Evolutionary conservation across 2,113 vertebrate genomes (phyloP).

Genomic region (Dendropsophus ebraccatus): DNA sequence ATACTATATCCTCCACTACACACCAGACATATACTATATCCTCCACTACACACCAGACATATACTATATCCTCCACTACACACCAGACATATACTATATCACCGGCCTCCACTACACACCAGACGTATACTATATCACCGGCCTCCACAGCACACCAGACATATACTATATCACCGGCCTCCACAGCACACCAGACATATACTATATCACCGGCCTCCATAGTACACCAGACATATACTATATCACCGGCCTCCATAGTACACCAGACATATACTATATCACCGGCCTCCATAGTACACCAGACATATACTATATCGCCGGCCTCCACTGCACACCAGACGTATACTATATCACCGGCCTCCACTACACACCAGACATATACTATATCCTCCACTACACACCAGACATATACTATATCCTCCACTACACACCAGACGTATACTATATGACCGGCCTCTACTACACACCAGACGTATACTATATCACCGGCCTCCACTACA

Average conservation of each 20-base stretch:
- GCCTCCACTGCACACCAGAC: background rate
- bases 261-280: background rate
- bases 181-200: background rate
- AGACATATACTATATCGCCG: no score
- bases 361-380: background rate
- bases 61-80: background rate
- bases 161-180: background rate
- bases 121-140: accelerated
- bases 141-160: background rate
- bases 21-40: background rate
- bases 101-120: background rate
- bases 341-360: no score
- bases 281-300: background rate
- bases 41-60: background rate
- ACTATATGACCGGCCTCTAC: background rate
- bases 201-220: background rate
- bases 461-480: background rate
- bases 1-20: no score
- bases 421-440: background rate
- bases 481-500: background rate
- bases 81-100: no score
- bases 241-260: background rate
- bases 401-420: background rate
- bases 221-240: no score
- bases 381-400: background rate